These are phyloP conservation scores for Keiferia lycopersicella DNA, from an alignment of 2,888 invertebrate genomes.

Conservation along the genomic window DNA sequence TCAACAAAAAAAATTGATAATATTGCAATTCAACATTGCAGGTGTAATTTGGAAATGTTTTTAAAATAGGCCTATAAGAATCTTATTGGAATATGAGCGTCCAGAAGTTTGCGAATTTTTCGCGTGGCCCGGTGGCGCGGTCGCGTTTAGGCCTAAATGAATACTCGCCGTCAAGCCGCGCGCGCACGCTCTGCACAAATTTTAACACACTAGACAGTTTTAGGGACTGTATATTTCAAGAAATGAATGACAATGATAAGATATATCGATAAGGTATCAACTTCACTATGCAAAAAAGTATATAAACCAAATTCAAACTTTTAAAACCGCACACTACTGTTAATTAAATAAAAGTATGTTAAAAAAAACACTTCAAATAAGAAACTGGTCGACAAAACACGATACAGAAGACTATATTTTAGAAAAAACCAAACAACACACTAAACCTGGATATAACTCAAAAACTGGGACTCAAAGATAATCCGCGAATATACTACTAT, in stretches of 20 bases:
- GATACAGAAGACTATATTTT: neutral
- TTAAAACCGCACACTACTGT: no score
- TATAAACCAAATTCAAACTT: neutral
- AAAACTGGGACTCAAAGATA: neutral
- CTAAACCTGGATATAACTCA: neutral
- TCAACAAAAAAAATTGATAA: constrained; percentile 49
- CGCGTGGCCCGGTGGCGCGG: constrained; percentile 50
- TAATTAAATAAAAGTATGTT: no score
- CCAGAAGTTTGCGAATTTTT: constrained; percentile 65
- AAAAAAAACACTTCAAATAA: neutral
- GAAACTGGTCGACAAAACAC: neutral
- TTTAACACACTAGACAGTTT: constrained; percentile 29
- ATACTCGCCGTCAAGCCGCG: constrained; percentile 34
- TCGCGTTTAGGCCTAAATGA: constrained; percentile 66
- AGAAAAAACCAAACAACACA: neutral
- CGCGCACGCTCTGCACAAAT: constrained; percentile 33
- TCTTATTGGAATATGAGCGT: constrained; percentile 65
- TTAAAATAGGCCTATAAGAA: constrained; percentile 78
- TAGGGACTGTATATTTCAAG: constrained; percentile 21
- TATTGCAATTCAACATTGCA: constrained; percentile 44
- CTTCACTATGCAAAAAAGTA: neutral
- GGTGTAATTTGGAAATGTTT: constrained; percentile 40
- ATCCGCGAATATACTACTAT: neutral
- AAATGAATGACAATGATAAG: constrained; percentile 18
- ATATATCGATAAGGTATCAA: constrained; percentile 2